Base-by-base conservation (phyloP, 2,888 invertebrate species). In the Bursaphelenchus okinawaensis region DNA sequence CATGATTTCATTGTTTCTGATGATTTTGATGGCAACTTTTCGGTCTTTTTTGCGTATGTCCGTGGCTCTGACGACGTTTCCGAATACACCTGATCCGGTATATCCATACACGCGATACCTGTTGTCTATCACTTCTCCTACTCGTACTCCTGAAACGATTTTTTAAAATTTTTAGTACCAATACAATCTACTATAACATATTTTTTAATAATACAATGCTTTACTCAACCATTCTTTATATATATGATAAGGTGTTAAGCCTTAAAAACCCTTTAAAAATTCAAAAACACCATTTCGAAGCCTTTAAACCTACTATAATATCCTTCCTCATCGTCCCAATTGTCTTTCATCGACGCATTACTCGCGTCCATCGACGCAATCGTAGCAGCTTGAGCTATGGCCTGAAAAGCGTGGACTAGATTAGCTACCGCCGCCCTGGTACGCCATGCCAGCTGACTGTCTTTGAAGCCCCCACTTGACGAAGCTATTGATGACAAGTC, bases 281-380 rank as follows among this genome's bases (percentile, higher is more conserved):
- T 24, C 26, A 9, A 23, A 16, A 9, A n/a, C 19, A n/a, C n/a
- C 19, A 16, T 54, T 54, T 12, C 54, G 12, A n/a, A 12, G 16
- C n/a, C n/a, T 54, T 22, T n/a, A 28, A 40, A 83, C 85, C 82
- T 79, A 86, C 91, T 88, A 84, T 99, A 99, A 84, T 99, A 99
- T 50, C 98, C 98, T 85, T 99, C 98, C 0, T 94, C 92, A 85
- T 99, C 98, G 82, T 99, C 98, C 96, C 96, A 99, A 83, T 98
- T 98, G 83, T 99, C 98, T 0, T 91, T 93, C 52, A 98, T 62
- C 9, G 76, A 68, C 3, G 73, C 87, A 56, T 91, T 91, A 0
- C 94, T 93, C 84, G 91, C 90, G 83, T 93, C 93, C 66, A 64
- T 66, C 40, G 68, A 52, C 29, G 67, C 63, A 4, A 71, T 31